Conservation (phyloP, 2,113 vertebrate genomes). For the Hipposideros armiger region DNA sequence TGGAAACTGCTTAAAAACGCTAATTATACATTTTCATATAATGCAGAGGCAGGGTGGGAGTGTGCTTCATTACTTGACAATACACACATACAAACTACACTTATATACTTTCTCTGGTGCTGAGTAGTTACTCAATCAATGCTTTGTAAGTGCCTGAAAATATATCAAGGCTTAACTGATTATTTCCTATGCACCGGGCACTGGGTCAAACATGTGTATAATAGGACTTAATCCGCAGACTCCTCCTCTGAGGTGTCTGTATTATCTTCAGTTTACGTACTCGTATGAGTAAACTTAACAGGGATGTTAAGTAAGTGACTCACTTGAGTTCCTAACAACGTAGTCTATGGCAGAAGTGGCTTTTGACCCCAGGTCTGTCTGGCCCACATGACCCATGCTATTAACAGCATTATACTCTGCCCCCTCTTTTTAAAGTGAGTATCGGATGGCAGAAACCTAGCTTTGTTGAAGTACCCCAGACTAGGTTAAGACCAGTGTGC, state of each 20-base stretch:
- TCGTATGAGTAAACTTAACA: not conserved
- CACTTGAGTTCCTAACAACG: not conserved
- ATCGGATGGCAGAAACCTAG: not conserved
- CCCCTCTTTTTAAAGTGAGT: not conserved
- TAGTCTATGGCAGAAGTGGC: not conserved
- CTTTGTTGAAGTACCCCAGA: not conserved
- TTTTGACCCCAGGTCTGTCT: constrained; percentile 12
- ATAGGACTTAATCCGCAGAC: not conserved
- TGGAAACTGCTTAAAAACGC: constrained; percentile 74
- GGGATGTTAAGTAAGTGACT: not conserved
- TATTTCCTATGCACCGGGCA: not conserved
- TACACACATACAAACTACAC: not conserved
- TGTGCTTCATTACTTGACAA: constrained; percentile 62
- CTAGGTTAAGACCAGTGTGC: not conserved
- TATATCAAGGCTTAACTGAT: not conserved
- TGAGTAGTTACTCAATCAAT: constrained; percentile 12
- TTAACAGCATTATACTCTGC: not conserved
- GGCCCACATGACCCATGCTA: not conserved
- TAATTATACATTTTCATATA: constrained; percentile 77
- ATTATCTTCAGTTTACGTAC: not conserved
- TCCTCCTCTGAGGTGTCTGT: not conserved
- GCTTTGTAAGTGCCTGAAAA: constrained; percentile 5
- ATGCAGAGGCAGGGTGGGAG: constrained; percentile 34
- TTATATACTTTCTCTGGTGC: not conserved
- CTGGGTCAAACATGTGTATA: not conserved